Conservation (phyloP, 1,140 invertebrate genomes). For the Battus philenor region DNA sequence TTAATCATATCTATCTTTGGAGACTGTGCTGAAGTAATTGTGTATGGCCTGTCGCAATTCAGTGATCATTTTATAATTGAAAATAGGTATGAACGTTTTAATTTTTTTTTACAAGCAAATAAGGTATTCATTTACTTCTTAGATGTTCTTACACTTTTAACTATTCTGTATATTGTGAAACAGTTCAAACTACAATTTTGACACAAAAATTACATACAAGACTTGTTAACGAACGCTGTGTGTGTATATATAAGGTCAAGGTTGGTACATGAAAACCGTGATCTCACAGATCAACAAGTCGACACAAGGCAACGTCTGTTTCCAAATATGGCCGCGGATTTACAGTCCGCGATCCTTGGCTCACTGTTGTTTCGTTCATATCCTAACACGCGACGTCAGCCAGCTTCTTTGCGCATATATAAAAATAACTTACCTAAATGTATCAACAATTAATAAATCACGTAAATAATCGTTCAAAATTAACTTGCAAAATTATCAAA, state of each 20-base stretch:
- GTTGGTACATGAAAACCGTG: constrained; percentile 2
- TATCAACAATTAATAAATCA: constrained; percentile 12
- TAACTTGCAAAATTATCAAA: constrained; percentile 23
- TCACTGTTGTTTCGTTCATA: not conserved
- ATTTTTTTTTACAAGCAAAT: too few relatives aligned
- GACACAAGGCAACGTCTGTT: constrained; percentile 2
- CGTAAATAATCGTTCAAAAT: constrained; percentile 17
- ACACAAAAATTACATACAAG: not conserved
- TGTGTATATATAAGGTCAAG: constrained; percentile 5
- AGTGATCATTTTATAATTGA: too few relatives aligned
- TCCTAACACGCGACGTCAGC: not conserved
- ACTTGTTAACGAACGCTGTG: not conserved
- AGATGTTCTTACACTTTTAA: too few relatives aligned
- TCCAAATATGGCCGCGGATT: constrained; percentile 15
- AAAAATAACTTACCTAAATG: constrained; percentile 9
- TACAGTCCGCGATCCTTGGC: constrained; percentile 7
- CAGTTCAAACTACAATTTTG: too few relatives aligned
- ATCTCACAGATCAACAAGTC: constrained; percentile 10
- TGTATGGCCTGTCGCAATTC: too few relatives aligned
- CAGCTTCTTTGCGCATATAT: constrained; percentile 12
- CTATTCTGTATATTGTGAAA: too few relatives aligned
- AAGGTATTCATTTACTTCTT: too few relatives aligned
- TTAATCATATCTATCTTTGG: too few relatives aligned
- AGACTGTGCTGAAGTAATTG: too few relatives aligned
- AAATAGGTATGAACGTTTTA: too few relatives aligned